Evolutionary conservation across 2,797 vertebrate species (phyloP).

Genomic region (Heteromormyrus szaboi): DNA sequence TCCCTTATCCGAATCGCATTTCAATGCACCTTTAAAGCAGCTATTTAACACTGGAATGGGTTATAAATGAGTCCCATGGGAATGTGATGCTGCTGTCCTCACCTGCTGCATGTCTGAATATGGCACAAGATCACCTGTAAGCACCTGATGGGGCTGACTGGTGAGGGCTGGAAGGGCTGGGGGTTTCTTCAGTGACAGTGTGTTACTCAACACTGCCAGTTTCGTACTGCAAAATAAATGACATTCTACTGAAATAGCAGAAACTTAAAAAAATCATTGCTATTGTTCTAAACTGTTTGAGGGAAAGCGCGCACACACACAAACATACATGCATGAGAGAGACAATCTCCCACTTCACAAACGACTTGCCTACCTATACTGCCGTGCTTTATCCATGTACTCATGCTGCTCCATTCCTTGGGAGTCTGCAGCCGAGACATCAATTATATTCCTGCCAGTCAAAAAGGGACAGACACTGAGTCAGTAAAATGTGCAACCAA

Average conservation of each 20-base stretch:
- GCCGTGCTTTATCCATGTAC: slow-evolving; percentile 92
- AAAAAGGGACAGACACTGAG: not conserved
- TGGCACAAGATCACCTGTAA: slow-evolving; percentile 85
- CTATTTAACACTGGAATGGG: not conserved
- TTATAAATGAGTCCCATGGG: not conserved
- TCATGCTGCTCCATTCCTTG: slow-evolving; percentile 96
- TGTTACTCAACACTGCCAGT: slow-evolving; percentile 79
- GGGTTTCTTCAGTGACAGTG: slow-evolving; percentile 81
- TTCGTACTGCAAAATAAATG: slow-evolving; percentile 66
- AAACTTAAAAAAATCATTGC: not conserved
- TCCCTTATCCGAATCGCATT: not conserved
- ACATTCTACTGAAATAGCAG: not conserved
- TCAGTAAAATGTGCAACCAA: not conserved
- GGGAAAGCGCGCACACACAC: not conserved
- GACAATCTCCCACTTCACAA: not conserved
- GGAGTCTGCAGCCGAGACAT: slow-evolving; percentile 89
- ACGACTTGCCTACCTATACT: slow-evolving; percentile 77
- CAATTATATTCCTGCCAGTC: slow-evolving; percentile 81
- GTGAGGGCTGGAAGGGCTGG: slow-evolving; percentile 82
- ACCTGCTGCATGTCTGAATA: slow-evolving; percentile 91
- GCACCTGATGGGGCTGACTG: slow-evolving; percentile 90
- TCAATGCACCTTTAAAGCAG: not conserved
- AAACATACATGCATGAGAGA: not conserved
- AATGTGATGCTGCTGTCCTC: slow-evolving; percentile 18
- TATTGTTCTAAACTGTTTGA: not conserved